Conservation (phyloP, 2,888 invertebrate genomes). For the Hirtodrosophila duncani region DNA sequence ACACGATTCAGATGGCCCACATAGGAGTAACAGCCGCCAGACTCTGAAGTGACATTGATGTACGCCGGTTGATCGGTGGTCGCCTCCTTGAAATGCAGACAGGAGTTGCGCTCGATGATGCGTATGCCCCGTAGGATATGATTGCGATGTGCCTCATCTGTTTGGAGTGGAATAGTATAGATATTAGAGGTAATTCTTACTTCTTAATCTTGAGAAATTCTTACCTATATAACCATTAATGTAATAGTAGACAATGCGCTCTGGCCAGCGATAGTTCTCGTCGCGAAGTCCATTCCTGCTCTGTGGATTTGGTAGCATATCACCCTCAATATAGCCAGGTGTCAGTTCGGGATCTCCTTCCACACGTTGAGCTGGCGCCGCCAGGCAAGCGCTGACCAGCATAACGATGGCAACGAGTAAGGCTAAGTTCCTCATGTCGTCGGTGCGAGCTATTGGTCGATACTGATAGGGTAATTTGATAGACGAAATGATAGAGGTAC, state of each 20-base stretch:
- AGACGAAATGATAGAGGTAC: background rate
- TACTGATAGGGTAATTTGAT: slow-evolving; percentile 1
- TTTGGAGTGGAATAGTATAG: background rate
- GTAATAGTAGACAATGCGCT: slow-evolving; percentile 83
- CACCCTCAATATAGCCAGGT: slow-evolving; percentile 86
- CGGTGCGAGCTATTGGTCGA: background rate
- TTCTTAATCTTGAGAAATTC: background rate
- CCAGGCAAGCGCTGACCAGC: slow-evolving; percentile 10
- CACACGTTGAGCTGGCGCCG: slow-evolving; percentile 19
- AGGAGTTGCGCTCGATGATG: slow-evolving; percentile 85
- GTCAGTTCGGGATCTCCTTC: slow-evolving; percentile 84
- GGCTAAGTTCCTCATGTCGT: slow-evolving; percentile 12
- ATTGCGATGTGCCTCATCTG: slow-evolving; percentile 79
- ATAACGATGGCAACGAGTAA: background rate
- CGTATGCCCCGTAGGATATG: slow-evolving; percentile 84
- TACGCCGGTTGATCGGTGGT: slow-evolving; percentile 70
- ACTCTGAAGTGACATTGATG: slow-evolving; percentile 62
- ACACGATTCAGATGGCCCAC: slow-evolving; percentile 82
- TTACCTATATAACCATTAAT: slow-evolving; percentile 55
- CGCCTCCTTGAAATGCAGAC: slow-evolving; percentile 84
- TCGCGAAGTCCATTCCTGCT: slow-evolving; percentile 81
- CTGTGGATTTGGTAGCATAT: slow-evolving; percentile 82
- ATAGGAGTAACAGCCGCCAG: slow-evolving; percentile 85
- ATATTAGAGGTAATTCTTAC: too few species aligned
- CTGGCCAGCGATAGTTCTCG: slow-evolving; percentile 81